Evolutionary conservation across 2,113 vertebrate genomes (phyloP).

Genomic region (Tichodroma muraria): DNA sequence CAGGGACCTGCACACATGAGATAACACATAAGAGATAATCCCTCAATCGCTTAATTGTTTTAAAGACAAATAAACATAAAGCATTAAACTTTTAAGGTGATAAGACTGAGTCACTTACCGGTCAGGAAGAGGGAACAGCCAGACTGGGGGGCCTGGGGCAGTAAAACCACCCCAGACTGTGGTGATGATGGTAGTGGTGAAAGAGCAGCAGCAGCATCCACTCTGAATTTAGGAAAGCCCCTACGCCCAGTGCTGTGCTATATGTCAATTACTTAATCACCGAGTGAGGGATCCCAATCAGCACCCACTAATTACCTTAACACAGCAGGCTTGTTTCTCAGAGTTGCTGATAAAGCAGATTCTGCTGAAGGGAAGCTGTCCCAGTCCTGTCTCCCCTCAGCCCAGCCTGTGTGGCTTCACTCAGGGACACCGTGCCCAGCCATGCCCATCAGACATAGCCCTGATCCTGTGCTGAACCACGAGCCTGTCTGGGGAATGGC

Average conservation of each 20-base stretch:
- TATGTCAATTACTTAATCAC: not conserved
- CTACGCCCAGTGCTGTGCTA: accelerated
- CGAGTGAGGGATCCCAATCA: not conserved
- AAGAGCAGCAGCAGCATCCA: not conserved
- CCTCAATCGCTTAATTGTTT: not conserved
- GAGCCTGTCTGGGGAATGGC: not conserved
- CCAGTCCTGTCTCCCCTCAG: no score
- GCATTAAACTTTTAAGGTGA: not conserved
- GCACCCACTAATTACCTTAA: not conserved
- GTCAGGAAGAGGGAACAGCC: not conserved
- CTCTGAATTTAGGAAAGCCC: accelerated
- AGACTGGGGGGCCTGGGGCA: accelerated
- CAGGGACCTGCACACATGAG: not conserved
- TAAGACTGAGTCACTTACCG: not conserved
- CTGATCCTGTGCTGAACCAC: not conserved
- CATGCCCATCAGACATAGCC: no score
- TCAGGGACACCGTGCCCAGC: not conserved
- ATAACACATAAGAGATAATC: not conserved
- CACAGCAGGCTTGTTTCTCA: not conserved
- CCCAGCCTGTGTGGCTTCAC: not conserved
- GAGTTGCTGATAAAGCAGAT: not conserved
- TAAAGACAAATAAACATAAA: not conserved
- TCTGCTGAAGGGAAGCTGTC: not conserved
- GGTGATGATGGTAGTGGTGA: accelerated
- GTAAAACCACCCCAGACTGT: not conserved